Conservation (phyloP, 2,888 invertebrate genomes). For the Nemoura dubitans region DNA sequence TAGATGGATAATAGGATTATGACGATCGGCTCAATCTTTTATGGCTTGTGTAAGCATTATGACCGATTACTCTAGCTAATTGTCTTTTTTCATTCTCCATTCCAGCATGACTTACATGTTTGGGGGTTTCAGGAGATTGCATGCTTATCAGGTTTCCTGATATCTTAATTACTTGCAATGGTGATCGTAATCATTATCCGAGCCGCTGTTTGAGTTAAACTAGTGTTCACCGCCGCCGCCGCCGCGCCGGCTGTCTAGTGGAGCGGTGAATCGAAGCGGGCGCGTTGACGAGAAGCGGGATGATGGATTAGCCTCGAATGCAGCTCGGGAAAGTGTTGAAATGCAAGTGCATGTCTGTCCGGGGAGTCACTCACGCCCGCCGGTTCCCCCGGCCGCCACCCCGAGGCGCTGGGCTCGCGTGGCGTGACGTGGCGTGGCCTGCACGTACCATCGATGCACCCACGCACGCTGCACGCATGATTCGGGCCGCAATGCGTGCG, state of each 20-base stretch:
- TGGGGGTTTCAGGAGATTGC: neutral
- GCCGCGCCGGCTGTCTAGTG: neutral
- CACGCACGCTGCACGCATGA: neutral
- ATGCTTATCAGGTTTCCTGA: constrained; percentile 7
- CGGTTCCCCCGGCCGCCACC: too few relatives aligned
- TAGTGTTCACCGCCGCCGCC: neutral
- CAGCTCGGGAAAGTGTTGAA: neutral
- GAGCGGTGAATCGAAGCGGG: neutral
- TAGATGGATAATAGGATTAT: neutral
- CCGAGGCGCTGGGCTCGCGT: too few relatives aligned
- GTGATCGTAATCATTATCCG: neutral
- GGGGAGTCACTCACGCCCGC: neutral
- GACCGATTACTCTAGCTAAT: neutral
- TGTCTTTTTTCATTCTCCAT: neutral
- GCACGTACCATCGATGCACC: too few relatives aligned
- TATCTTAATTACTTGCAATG: neutral
- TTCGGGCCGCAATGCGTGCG: neutral
- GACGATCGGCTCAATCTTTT: neutral
- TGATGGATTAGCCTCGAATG: neutral
- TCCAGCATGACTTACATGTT: neutral
- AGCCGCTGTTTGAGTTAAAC: neutral
- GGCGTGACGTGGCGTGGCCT: too few relatives aligned
- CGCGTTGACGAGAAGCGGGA: neutral
- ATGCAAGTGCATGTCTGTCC: neutral
- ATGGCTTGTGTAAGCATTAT: constrained; percentile 1